Conservation (phyloP, 64 coral and sea anemone genomes). For the Anthopleura sola region DNA sequence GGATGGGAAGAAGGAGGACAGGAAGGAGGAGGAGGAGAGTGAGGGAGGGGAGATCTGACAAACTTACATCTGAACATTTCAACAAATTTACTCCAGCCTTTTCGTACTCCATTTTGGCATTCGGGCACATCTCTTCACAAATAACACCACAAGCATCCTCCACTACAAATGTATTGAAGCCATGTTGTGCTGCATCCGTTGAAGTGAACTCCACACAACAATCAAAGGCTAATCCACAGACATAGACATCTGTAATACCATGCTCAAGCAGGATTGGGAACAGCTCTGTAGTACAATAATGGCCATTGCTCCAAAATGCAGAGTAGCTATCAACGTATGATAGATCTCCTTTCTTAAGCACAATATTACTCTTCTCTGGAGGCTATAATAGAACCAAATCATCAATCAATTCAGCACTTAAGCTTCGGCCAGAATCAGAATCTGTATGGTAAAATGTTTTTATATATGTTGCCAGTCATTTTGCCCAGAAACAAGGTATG, state of each 20-base stretch:
- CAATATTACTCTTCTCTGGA: constrained; percentile 36
- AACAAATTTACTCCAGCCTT: constrained; percentile 43
- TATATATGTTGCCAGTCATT: too few species aligned
- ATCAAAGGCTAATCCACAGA: constrained; percentile 91
- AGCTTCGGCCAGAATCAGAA: too few species aligned
- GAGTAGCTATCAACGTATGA: constrained; percentile 83
- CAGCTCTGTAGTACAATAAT: constrained; percentile 40
- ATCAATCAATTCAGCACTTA: too few species aligned
- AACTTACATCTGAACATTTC: constrained; percentile 25
- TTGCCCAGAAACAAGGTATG: too few species aligned
- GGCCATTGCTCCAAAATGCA: constrained; percentile 79
- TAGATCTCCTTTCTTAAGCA: constrained; percentile 54
- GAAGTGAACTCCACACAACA: constrained; percentile 70
- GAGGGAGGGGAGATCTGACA: too few species aligned
- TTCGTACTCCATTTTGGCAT: constrained; percentile 31
- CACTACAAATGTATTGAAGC: constrained; percentile 76
- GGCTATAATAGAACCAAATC: constrained; percentile 7
- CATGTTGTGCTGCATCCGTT: constrained; percentile 60
- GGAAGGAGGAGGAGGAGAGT: not conserved
- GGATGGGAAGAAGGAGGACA: too few species aligned
- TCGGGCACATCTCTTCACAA: constrained; percentile 22
- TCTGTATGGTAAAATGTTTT: too few species aligned
- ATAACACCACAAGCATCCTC: constrained; percentile 63
- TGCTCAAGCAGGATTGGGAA: constrained; percentile 58
- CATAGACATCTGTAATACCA: constrained; percentile 73